A percentile compares a stretch with the other conserved stretches of the same genome.
These are phyloP conservation scores for Axis porcinus DNA, from an alignment of 2,113 vertebrate species.

Conservation along the genomic window DNA sequence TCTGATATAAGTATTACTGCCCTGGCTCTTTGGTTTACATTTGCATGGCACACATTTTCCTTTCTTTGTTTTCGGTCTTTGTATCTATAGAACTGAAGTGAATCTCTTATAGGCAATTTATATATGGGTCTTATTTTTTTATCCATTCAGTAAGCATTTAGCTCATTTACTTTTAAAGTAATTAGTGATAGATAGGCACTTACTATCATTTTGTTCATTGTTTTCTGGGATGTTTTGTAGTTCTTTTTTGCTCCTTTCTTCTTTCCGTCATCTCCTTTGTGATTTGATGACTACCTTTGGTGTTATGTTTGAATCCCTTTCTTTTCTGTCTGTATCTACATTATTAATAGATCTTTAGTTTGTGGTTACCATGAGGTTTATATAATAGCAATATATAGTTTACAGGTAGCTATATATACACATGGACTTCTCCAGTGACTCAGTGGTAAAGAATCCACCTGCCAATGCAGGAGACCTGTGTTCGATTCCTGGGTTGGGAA, in stretches of 20 bases:
- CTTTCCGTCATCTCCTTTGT: neutral
- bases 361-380: neutral
- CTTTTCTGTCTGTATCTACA: neutral
- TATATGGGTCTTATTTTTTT: neutral
- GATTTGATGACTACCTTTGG: neutral
- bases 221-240: neutral
- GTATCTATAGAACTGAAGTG: neutral
- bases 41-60: neutral
- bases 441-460: neutral
- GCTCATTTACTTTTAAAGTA: neutral
- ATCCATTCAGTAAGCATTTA: neutral
- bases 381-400: neutral
- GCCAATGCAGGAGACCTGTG: neutral
- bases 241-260: neutral
- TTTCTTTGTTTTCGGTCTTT: neutral
- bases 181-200: neutral
- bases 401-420: neutral
- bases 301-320: neutral
- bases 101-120: neutral
- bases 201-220: neutral
- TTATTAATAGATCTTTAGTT: neutral
- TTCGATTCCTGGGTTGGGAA: fast-evolving
- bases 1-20: neutral
- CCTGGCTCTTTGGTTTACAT: neutral
- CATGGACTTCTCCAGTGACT: neutral